These are phyloP conservation scores for Acleris cristana DNA, from an alignment of 2,888 invertebrate species.

Conservation along the genomic window DNA sequence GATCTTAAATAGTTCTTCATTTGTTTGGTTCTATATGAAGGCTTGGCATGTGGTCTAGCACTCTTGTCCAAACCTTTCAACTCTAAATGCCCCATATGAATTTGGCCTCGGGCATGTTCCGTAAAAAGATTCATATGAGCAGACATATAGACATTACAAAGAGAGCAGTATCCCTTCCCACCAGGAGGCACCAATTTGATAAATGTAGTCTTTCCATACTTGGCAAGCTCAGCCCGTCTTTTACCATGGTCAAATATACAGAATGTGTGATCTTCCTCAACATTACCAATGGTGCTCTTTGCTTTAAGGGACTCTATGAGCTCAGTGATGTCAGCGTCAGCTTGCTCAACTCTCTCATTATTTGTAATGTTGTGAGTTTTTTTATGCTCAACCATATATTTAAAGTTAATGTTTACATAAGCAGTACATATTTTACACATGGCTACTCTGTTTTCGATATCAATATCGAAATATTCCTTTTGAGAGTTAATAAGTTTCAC, in stretches of 20 bases:
- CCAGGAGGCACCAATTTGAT: slow-evolving; percentile 63
- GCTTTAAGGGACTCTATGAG: slow-evolving; percentile 15
- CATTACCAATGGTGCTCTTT: neutral
- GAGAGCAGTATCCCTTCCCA: slow-evolving; percentile 56
- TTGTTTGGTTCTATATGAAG: slow-evolving; percentile 35
- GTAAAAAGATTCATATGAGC: slow-evolving; percentile 52
- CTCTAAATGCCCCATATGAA: slow-evolving; percentile 57
- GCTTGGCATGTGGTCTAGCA: slow-evolving; percentile 42
- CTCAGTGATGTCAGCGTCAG: slow-evolving; percentile 9
- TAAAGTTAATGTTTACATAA: slow-evolving; percentile 43
- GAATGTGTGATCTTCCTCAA: neutral
- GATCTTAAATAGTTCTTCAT: slow-evolving; percentile 39
- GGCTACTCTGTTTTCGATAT: slow-evolving; percentile 46
- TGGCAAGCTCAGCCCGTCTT: slow-evolving; percentile 51
- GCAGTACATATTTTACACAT: slow-evolving; percentile 54
- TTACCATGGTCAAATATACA: slow-evolving; percentile 53
- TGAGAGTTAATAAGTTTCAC: slow-evolving; percentile 44
- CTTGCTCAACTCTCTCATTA: slow-evolving; percentile 17
- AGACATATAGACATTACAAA: slow-evolving; percentile 57
- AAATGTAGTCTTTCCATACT: slow-evolving; percentile 54
- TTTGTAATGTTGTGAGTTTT: slow-evolving; percentile 42
- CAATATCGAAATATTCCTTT: slow-evolving; percentile 49
- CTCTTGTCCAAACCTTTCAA: slow-evolving; percentile 48
- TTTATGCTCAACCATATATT: slow-evolving; percentile 46
- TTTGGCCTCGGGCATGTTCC: slow-evolving; percentile 53